A percentile compares a stretch with the other conserved stretches of the same genome.
Conservation (phyloP, 1,140 invertebrate species). For the Magallana gigas region DNA sequence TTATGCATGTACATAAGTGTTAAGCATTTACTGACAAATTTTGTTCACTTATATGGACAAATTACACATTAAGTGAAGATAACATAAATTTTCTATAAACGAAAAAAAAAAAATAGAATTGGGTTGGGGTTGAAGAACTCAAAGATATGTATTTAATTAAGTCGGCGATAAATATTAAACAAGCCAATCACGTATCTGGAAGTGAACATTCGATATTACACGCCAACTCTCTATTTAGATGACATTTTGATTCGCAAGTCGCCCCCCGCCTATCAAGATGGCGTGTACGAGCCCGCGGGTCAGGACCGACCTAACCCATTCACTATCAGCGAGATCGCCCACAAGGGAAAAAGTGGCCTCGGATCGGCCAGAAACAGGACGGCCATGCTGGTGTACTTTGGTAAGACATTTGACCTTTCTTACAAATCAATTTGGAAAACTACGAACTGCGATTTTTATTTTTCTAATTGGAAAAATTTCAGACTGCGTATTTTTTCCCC, state of each 20-base stretch:
- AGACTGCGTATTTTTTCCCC: no score
- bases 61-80: no score
- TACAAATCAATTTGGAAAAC: neutral
- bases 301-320: slow-evolving; percentile 92
- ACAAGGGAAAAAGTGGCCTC: slow-evolving; percentile 93
- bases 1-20: no score
- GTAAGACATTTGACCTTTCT: slow-evolving; percentile 81
- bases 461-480: neutral
- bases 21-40: no score
- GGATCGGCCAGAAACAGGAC: slow-evolving; percentile 93
- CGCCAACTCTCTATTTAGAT: slow-evolving; percentile 79
- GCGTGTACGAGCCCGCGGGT: slow-evolving; percentile 88
- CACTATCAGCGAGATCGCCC: slow-evolving; percentile 88
- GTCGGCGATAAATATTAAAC: no score
- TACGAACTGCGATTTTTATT: neutral
- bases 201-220: no score
- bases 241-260: slow-evolving; percentile 93
- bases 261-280: slow-evolving; percentile 94
- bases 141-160: no score
- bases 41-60: no score
- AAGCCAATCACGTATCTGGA: no score
- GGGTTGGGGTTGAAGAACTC: no score
- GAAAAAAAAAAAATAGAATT: no score
- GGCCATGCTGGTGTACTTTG: slow-evolving; percentile 96
- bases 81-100: no score